Conservation (phyloP, 1,140 invertebrate species). For the Bombus waltoni region DNA sequence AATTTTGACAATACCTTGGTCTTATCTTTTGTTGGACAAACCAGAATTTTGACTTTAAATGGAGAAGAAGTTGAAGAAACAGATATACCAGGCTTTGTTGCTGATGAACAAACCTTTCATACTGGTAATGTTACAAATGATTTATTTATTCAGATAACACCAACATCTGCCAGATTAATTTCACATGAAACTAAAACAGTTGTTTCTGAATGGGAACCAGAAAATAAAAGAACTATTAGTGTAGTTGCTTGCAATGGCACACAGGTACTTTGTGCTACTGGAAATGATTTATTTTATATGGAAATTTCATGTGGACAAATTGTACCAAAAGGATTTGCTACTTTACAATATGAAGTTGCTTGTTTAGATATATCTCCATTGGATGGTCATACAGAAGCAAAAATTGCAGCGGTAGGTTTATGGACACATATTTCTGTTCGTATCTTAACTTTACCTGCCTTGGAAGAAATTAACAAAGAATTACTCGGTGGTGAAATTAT, state of each 20-base stretch:
- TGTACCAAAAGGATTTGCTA: slow-evolving; percentile 86
- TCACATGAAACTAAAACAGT: slow-evolving; percentile 87
- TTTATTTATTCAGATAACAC: slow-evolving; percentile 93
- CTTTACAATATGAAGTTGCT: slow-evolving; percentile 96
- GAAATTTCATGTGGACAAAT: slow-evolving; percentile 89
- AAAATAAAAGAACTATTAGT: slow-evolving; percentile 90
- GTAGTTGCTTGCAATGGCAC: slow-evolving; percentile 93
- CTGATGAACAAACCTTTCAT: slow-evolving; percentile 95
- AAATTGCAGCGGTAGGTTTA: slow-evolving; percentile 95
- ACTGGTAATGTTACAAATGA: slow-evolving; percentile 94
- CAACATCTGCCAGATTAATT: slow-evolving; percentile 87
- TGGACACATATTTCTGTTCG: slow-evolving; percentile 99
- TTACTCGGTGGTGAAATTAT: slow-evolving; percentile 97
- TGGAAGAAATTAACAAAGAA: slow-evolving; percentile 92
- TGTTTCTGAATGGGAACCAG: slow-evolving; percentile 91
- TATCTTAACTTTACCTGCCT: slow-evolving; percentile 90
- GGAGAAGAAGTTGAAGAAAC: slow-evolving; percentile 99
- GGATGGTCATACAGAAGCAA: slow-evolving; percentile 85
- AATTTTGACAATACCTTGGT: slow-evolving; percentile 94
- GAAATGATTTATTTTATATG: slow-evolving; percentile 94
- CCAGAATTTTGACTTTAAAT: slow-evolving; percentile 92
- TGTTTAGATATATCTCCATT: slow-evolving; percentile 97
- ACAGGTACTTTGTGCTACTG: slow-evolving; percentile 95
- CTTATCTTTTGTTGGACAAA: slow-evolving; percentile 96
- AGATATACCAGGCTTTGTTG: slow-evolving; percentile 93